These are phyloP conservation scores for Galeopsomyia nigrocyanea DNA, from an alignment of 2,888 invertebrate species.

Conservation along the genomic window DNA sequence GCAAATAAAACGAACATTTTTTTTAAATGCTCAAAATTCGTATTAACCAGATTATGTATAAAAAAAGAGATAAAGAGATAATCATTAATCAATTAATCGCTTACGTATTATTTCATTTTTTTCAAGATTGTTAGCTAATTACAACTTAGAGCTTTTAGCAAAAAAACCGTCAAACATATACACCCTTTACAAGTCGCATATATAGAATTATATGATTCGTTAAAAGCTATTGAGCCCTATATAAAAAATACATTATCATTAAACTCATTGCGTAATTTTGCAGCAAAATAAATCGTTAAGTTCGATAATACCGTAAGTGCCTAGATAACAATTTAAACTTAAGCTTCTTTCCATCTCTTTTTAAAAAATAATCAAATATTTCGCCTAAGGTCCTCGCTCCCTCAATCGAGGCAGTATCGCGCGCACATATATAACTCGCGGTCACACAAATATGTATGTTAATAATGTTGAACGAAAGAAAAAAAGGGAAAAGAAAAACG, in stretches of 20 bases:
- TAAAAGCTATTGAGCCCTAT: slow-evolving; percentile 34
- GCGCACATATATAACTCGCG: slow-evolving; percentile 1
- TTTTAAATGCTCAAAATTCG: too few relatives aligned
- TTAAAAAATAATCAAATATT: slow-evolving; percentile 41
- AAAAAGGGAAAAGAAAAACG: neutral
- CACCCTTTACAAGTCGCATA: slow-evolving; percentile 31
- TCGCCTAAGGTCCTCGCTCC: slow-evolving; percentile 25
- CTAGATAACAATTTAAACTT: slow-evolving; percentile 35
- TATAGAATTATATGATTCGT: slow-evolving; percentile 28
- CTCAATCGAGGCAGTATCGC: slow-evolving; percentile 19
- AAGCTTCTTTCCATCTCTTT: neutral
- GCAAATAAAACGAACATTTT: slow-evolving; percentile 25
- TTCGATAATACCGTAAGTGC: slow-evolving; percentile 25
- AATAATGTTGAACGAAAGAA: neutral
- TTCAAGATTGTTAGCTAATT: slow-evolving; percentile 31
- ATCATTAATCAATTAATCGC: slow-evolving; percentile 20
- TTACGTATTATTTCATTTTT: slow-evolving; percentile 26
- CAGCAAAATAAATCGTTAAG: slow-evolving; percentile 23
- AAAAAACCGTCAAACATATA: slow-evolving; percentile 35
- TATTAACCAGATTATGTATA: too few relatives aligned
- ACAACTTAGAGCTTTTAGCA: slow-evolving; percentile 37
- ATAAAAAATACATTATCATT: slow-evolving; percentile 43
- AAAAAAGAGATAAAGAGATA: neutral
- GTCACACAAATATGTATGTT: too few relatives aligned
- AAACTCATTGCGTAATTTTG: slow-evolving; percentile 26